Evolutionary conservation across 2,113 vertebrate species (phyloP).

Genomic region (Propithecus coquereli): DNA sequence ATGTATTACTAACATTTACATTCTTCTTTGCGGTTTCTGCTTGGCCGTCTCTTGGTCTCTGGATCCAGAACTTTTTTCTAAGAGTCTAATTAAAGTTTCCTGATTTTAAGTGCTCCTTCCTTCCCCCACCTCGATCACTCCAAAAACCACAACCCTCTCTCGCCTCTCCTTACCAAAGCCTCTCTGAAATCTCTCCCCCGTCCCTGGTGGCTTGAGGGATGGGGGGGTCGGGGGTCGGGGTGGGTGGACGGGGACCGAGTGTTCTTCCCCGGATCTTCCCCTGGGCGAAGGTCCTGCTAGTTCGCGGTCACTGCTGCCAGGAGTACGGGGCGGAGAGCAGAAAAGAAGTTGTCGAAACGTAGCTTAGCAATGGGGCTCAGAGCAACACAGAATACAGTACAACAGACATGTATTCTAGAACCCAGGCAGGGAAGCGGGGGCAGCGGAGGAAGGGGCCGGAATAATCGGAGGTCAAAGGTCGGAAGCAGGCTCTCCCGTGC

Average conservation of each 20-base stretch:
- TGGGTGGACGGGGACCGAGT: not conserved
- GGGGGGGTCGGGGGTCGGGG: not conserved
- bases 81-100: not conserved
- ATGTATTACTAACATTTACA: too few relatives aligned
- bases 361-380: not conserved
- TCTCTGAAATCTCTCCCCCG: not conserved
- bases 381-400: not conserved
- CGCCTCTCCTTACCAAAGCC: not conserved
- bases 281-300: not conserved
- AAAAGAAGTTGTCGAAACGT: not conserved
- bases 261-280: not conserved
- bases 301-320: not conserved
- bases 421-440: not conserved
- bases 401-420: not conserved
- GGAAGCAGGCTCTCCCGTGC: accelerated
- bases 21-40: not conserved
- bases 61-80: not conserved
- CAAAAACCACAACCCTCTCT: not conserved
- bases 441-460: accelerated
- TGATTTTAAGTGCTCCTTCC: not conserved
- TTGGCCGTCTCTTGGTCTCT: not conserved
- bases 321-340: not conserved
- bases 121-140: too few relatives aligned
- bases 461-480: accelerated
- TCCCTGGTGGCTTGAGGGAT: not conserved